phyloP scores from a whole-genome alignment of 2,888 invertebrate genomes.

The Plutella xylostella region DNA sequence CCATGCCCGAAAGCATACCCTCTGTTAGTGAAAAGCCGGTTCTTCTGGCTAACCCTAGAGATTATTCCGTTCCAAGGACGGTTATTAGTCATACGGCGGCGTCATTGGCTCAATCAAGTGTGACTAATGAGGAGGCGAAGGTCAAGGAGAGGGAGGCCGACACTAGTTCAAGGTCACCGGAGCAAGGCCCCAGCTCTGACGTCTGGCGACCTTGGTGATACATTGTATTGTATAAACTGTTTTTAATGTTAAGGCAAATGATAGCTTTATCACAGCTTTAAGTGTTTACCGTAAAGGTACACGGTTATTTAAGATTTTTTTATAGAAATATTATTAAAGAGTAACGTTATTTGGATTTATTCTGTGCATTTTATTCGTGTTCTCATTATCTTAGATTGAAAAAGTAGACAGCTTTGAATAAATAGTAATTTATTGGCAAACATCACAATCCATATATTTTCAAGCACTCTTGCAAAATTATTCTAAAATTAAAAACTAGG shows the following conservation, averaged over 20 bases:
- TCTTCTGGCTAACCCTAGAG: neutral
- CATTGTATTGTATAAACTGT: constrained; percentile 3
- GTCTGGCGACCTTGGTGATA: constrained; percentile 62
- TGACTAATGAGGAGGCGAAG: constrained; percentile 7
- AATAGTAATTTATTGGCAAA: no score
- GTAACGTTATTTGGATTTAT: no score
- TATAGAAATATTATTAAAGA: neutral
- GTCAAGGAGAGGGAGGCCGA: constrained; percentile 32
- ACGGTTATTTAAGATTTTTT: neutral
- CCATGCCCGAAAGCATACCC: constrained; percentile 46
- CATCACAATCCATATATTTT: no score
- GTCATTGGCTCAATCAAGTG: constrained; percentile 41
- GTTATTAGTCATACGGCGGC: constrained; percentile 60
- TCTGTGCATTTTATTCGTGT: no score
- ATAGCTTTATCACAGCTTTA: constrained; percentile 26
- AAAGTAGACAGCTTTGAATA: no score
- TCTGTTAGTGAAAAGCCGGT: constrained; percentile 28
- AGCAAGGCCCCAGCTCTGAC: constrained; percentile 42
- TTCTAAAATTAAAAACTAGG: no score
- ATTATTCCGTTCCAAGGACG: constrained; percentile 26
- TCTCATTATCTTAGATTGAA: no score
- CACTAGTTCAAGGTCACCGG: constrained; percentile 41
- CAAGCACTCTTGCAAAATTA: no score
- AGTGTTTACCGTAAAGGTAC: constrained; percentile 47
- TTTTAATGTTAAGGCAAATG: neutral